Percentiles rank a stretch among this genome's conserved stretches.
Evolutionary conservation across 1,140 invertebrate genomes (phyloP).

Genomic region (Drosophila nasuta): DNA sequence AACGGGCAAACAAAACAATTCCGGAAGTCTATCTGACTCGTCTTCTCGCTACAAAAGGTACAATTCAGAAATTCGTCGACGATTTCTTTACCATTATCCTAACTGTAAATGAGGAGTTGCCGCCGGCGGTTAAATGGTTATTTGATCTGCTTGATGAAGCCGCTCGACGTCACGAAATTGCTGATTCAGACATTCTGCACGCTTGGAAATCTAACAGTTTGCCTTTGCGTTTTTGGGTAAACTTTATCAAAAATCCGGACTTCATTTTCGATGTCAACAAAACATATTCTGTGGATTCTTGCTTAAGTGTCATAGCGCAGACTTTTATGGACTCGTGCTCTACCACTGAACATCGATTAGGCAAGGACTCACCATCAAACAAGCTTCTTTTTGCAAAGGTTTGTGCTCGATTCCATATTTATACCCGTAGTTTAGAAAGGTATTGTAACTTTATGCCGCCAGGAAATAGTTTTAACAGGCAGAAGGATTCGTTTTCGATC

Average conservation of each 20-base stretch:
- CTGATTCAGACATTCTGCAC: slow-evolving; percentile 95
- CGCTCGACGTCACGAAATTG: slow-evolving; percentile 92
- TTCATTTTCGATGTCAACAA: slow-evolving; percentile 98
- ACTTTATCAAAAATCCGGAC: slow-evolving; percentile 98
- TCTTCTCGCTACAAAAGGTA: slow-evolving; percentile 96
- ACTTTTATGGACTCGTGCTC: slow-evolving; percentile 98
- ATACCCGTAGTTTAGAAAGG: no score
- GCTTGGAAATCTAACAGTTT: slow-evolving; percentile 99
- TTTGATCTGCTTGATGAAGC: slow-evolving; percentile 97
- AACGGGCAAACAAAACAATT: slow-evolving; percentile 95
- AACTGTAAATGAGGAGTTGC: slow-evolving; percentile 94
- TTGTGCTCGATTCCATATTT: slow-evolving; percentile 28
- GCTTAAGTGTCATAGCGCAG: slow-evolving; percentile 97
- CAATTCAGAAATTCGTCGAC: slow-evolving; percentile 98
- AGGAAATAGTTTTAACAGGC: no score
- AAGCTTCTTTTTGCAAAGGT: slow-evolving; percentile 97
- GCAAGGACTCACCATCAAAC: slow-evolving; percentile 97
- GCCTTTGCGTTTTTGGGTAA: slow-evolving; percentile 97
- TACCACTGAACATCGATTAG: slow-evolving; percentile 93
- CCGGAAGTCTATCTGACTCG: slow-evolving; percentile 98
- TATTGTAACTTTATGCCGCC: no score
- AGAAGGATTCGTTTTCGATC: no score
- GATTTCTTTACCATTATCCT: slow-evolving; percentile 96
- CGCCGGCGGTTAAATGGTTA: slow-evolving; percentile 97
- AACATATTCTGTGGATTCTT: slow-evolving; percentile 95